Evolutionary conservation across 2,888 invertebrate species (phyloP).

Genomic region (Hymenopus coronatus): DNA sequence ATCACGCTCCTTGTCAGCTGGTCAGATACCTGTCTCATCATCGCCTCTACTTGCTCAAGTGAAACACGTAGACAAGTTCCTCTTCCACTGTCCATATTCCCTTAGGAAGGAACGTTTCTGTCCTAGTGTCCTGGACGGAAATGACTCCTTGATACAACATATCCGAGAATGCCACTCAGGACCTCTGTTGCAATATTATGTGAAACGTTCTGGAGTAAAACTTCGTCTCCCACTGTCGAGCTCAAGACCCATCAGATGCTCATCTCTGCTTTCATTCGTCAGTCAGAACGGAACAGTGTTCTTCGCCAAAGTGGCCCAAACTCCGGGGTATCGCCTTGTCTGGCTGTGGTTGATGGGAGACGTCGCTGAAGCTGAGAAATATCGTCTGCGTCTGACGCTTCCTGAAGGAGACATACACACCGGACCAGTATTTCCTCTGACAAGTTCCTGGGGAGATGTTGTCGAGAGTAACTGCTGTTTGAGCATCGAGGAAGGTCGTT

Average conservation of each 20-base stretch:
- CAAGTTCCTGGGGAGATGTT: slow-evolving; percentile 15
- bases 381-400: slow-evolving; percentile 1
- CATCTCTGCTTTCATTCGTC: neutral
- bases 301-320: neutral
- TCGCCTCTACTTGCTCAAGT: neutral
- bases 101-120: neutral
- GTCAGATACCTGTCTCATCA: neutral
- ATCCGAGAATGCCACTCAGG: slow-evolving; percentile 26
- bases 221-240: slow-evolving; percentile 10
- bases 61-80: neutral
- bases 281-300: neutral
- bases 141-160: slow-evolving; percentile 10
- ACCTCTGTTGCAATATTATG: slow-evolving; percentile 28
- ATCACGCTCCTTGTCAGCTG: slow-evolving; percentile 20
- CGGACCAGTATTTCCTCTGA: slow-evolving; percentile 22
- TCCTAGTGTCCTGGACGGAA: neutral
- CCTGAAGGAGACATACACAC: slow-evolving; percentile 2
- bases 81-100: slow-evolving; percentile 22
- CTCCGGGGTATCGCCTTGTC: slow-evolving; percentile 2
- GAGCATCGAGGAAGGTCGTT: neutral
- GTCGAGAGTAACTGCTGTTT: slow-evolving; percentile 21
- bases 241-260: neutral
- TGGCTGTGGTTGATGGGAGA: slow-evolving; percentile 30
- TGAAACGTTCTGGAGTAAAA: neutral
- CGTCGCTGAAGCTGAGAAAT: neutral